Conservation (phyloP, 2,888 invertebrate species). For the Choreutis nemorana region DNA sequence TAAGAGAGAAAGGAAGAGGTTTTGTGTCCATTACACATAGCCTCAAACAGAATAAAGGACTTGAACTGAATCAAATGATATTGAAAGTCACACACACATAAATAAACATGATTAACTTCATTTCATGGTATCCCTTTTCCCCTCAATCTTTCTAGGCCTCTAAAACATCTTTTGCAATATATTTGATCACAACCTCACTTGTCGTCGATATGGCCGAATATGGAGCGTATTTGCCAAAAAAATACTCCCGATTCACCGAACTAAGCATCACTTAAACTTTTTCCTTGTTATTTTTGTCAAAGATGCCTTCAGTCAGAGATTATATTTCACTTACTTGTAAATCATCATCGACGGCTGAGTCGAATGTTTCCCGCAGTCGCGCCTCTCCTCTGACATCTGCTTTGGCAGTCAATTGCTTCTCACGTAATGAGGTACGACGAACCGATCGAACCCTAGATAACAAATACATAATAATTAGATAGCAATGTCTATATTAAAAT, state of each 20-base stretch:
- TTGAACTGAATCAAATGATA: too few species aligned
- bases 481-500: too few species aligned
- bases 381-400: slow-evolving; percentile 96
- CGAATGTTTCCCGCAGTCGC: slow-evolving; percentile 61
- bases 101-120: too few species aligned
- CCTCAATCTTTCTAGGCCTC: too few species aligned
- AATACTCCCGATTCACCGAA: slow-evolving; percentile 4
- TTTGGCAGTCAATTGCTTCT: slow-evolving; percentile 92
- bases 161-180: too few species aligned
- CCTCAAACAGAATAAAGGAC: too few species aligned
- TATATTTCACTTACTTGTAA: slow-evolving; percentile 29
- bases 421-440: slow-evolving; percentile 89
- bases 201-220: slow-evolving; percentile 3
- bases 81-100: too few species aligned
- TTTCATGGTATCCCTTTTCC: too few species aligned
- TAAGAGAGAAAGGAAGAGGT: too few species aligned
- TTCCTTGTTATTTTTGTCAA: background rate
- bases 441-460: slow-evolving; percentile 84
- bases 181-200: too few species aligned
- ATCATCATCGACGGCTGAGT: slow-evolving; percentile 49
- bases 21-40: too few species aligned
- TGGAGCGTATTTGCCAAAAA: slow-evolving; percentile 1
- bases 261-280: slow-evolving; percentile 1
- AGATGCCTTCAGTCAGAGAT: background rate
- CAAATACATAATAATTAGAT: too few species aligned